These are phyloP conservation scores for Melanchra persicariae DNA, from an alignment of 2,888 invertebrate species.

Conservation along the genomic window DNA sequence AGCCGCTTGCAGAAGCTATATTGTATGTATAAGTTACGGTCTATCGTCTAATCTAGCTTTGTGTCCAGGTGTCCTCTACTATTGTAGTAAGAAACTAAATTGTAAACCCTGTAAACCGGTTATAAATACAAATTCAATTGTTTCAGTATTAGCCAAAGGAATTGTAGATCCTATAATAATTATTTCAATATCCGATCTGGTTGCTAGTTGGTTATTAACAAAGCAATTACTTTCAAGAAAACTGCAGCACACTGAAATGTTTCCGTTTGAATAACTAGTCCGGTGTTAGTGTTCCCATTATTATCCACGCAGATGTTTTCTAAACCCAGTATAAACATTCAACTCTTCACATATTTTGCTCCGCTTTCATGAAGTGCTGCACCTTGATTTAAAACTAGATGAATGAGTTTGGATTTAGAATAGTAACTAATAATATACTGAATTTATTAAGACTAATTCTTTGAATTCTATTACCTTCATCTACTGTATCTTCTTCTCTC, in stretches of 20 bases:
- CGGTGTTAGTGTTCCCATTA: conserved; percentile 36
- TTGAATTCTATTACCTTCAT: neutral
- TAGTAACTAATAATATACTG: conserved; percentile 6
- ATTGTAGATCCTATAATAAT: neutral
- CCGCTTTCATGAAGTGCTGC: conserved; percentile 13
- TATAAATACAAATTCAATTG: neutral
- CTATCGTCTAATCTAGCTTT: no score
- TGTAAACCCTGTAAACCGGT: no score
- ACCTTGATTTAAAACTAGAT: conserved; percentile 10
- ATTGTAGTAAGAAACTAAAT: no score
- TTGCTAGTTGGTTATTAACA: conserved; percentile 11
- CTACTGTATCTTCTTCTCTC: neutral
- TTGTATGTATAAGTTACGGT: no score
- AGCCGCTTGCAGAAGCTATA: neutral
- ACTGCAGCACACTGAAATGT: conserved; percentile 9
- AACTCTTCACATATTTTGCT: conserved; percentile 21
- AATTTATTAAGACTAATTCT: conserved; percentile 1
- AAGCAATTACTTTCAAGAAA: conserved; percentile 15
- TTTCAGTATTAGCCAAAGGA: neutral
- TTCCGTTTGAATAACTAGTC: conserved; percentile 40
- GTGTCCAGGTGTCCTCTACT: no score
- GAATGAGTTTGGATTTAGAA: neutral
- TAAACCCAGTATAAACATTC: conserved; percentile 26
- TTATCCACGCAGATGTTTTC: conserved; percentile 40
- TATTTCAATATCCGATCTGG: neutral